Conservation (phyloP, 2,888 invertebrate species). For the Drosophila mettleri region DNA sequence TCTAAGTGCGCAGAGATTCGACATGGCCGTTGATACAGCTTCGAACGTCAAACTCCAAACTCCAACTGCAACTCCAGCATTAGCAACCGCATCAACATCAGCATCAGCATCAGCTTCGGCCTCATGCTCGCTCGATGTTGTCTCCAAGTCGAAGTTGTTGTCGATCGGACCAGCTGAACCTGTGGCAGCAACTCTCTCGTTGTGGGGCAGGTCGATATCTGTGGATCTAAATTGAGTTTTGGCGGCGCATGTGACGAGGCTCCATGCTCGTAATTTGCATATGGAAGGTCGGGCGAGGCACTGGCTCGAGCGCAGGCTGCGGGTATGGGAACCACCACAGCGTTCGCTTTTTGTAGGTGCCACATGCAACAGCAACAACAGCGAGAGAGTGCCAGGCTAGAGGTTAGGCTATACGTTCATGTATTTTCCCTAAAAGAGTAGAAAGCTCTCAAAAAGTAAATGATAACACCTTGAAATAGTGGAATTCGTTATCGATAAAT, state of each 20-base stretch:
- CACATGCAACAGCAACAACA: constrained; percentile 48
- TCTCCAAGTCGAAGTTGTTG: constrained; percentile 30
- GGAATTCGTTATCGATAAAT: not conserved
- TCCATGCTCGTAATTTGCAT: constrained; percentile 80
- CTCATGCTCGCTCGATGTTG: constrained; percentile 19
- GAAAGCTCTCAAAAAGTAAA: too few relatives aligned
- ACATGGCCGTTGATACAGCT: constrained; percentile 20
- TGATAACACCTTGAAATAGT: not conserved
- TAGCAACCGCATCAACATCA: too few relatives aligned
- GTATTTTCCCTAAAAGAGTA: too few relatives aligned
- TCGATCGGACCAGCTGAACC: constrained; percentile 48
- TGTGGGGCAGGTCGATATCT: constrained; percentile 70
- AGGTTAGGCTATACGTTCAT: constrained; percentile 1
- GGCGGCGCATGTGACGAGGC: constrained; percentile 77
- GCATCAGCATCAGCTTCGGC: not conserved
- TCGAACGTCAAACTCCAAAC: not conserved
- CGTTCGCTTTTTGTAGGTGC: constrained; percentile 60
- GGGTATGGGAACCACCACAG: constrained; percentile 80
- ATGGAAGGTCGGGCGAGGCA: constrained; percentile 67
- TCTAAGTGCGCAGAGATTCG: constrained; percentile 30
- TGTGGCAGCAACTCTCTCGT: constrained; percentile 49
- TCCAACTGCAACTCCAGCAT: not conserved
- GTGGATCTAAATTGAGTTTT: constrained; percentile 79
- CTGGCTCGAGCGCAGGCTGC: constrained; percentile 8
- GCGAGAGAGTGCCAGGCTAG: too few relatives aligned